Evolutionary conservation across 1,140 invertebrate genomes (phyloP), one percentile per base, ranked within the genome.

Genomic region (Phortica variegata): DNA sequence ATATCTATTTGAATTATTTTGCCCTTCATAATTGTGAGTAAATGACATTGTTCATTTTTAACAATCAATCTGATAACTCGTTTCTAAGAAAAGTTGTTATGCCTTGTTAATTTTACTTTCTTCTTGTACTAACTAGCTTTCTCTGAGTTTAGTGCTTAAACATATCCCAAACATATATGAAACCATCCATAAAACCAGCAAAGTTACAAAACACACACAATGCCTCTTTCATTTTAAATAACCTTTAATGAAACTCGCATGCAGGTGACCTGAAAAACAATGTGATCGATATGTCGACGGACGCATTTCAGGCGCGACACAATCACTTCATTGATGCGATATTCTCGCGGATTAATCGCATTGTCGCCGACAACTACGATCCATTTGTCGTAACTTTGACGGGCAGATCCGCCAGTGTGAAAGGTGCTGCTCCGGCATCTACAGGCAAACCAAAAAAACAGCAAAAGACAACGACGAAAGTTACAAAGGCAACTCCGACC

Each of bases 301-400:
- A 74, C 45, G 71, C 63, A 20, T 74, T 73, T 58, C 71, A 74
- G 43, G 65, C 65, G 33, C 70, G 71, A 2, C 71, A 91, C 77
- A 91, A 91, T 76, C 83, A 83, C 55, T 91, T 89, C 68, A 85
- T 91, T 26, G 89, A 91, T 72, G 87, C 83, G 53, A 88, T 90
- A 54, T 79, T 91, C 34, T 83, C 82, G 19, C 82, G 87, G 49
- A 89, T 91, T 68, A 91, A 91, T 74, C 83, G 84, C 54, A 87
- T 90, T 38, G 75, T 91, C 37, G 79, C 83, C 9, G 81, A 83
- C 36, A 88, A 86, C 36, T 91, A 90, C 65, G 88, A 91, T 71
- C 89, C 89, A 1, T 89, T 91, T 29, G 87, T 85, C 37, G 88
- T 91, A 0, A 86, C 87, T 61, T 73, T 91, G n/a, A 82, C 85